Conservation (phyloP, 2,797 vertebrate genomes). For the Tauraco hartlaubi region DNA sequence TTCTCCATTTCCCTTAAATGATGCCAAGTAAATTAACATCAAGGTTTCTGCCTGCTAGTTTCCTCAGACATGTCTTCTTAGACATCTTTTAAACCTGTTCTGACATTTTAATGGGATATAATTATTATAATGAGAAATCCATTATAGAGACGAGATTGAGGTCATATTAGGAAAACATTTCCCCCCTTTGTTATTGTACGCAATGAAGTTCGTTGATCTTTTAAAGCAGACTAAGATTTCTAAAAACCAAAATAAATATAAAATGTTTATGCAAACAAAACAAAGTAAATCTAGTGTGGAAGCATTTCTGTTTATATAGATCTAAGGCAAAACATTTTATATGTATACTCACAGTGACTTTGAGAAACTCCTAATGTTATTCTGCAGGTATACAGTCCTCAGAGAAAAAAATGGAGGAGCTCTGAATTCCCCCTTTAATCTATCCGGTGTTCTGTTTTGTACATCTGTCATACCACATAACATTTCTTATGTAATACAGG, state of each 20-base stretch:
- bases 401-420: neutral
- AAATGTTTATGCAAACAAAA: neutral
- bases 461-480: slow-evolving; percentile 10
- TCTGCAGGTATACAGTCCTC: neutral
- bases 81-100: slow-evolving; percentile 32
- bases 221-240: slow-evolving; percentile 3
- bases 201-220: neutral
- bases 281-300: neutral
- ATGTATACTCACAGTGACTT: neutral
- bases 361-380: slow-evolving; percentile 10
- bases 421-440: slow-evolving; percentile 19
- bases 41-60: slow-evolving; percentile 26
- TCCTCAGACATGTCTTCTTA: slow-evolving; percentile 15
- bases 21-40: slow-evolving; percentile 51
- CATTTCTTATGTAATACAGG: neutral
- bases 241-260: neutral
- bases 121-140: slow-evolving; percentile 40
- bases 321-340: neutral
- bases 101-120: slow-evolving; percentile 52
- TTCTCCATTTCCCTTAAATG: slow-evolving; percentile 16
- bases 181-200: neutral
- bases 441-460: neutral
- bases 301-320: neutral
- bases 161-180: slow-evolving; percentile 43
- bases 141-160: neutral